Evolutionary conservation across 2,888 invertebrate genomes (phyloP), one percentile per base, ranked within the genome.

Genomic region (Eledona agricola): DNA sequence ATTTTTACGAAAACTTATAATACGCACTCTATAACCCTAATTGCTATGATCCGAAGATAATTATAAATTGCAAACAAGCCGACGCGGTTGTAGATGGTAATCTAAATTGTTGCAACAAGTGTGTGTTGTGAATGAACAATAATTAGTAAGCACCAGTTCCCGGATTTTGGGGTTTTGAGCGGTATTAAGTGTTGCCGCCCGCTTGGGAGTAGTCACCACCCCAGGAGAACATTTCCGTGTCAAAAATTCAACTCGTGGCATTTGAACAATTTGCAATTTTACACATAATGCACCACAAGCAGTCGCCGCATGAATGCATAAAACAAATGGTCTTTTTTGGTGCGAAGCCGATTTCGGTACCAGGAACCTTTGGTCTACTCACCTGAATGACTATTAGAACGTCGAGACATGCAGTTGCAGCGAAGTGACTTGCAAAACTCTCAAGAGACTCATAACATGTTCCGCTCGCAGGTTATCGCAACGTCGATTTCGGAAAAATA

Each of bases 361-460:
- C 31, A 40, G 40, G 49, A 49, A 29, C 49, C 29, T 54, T 28
- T 26, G 20, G 40, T 28, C 29, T 20, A 19, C 9, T 31, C 38
- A 22, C 40, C 34, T 42, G 53, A 40, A 53, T 53, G 53, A 54
- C 40, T 54, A 12, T 46, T 19, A 46, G 25, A 23, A 23, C 16
- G n/a, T 10, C 15, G 15, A 23, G 25, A 35, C 16, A 47, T 57
- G 58, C 65, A 51, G 65, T 62, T 63, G 65, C 65, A 61, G 37
- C 51, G 55, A 46, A 31, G 47, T 65, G 64, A 64, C 64, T 65
- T 65, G 64, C 64, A 62, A 11, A 58, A 32, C 23, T 63, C 65
- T 59, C 65, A 34, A 20, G 67, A 61, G 66, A 59, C 60, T 57
- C 55, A 54, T 62, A 63, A 59, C 51, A 57, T 38, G 51, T 51